A percentile compares a stretch with the other conserved stretches of the same genome.
phyloP scores from a whole-genome alignment of 2,113 vertebrate genomes.

The Sardina pilchardus region DNA sequence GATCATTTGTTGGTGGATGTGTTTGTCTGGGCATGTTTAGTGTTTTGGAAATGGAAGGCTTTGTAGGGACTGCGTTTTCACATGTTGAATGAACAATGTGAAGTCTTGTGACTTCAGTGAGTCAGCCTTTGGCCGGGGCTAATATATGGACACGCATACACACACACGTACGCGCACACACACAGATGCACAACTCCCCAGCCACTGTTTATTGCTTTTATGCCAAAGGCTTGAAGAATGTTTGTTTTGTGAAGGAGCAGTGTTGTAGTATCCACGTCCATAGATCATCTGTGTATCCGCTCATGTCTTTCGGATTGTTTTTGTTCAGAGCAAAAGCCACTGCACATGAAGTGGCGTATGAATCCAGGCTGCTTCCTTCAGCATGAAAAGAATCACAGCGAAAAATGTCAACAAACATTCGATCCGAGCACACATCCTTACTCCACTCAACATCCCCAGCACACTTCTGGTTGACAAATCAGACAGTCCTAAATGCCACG shows the following conservation, averaged over 20 bases:
- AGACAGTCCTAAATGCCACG: neutral
- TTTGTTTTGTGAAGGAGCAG: neutral
- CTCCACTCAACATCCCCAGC: neutral
- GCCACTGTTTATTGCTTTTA: neutral
- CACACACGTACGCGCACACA: conserved; percentile 13
- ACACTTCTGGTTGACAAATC: neutral
- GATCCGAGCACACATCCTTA: neutral
- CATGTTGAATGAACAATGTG: conserved; percentile 40
- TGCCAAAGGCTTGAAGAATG: neutral
- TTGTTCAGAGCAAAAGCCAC: neutral
- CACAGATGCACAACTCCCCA: neutral
- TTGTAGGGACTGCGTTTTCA: neutral
- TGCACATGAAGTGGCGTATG: neutral
- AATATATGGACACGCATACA: conserved; percentile 1
- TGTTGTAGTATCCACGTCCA: neutral
- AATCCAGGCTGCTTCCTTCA: neutral
- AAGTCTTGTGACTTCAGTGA: conserved; percentile 50
- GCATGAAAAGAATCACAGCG: neutral
- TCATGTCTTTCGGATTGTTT: neutral
- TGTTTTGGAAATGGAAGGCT: neutral
- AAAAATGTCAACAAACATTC: neutral
- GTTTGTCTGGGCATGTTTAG: neutral
- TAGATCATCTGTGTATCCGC: neutral
- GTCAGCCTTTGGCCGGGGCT: conserved; percentile 42
- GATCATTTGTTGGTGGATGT: neutral